Percentiles rank a stretch among this genome's conserved stretches.
Evolutionary conservation across 2,888 invertebrate species (phyloP).

Genomic region (Troglohyphantes excavatus): DNA sequence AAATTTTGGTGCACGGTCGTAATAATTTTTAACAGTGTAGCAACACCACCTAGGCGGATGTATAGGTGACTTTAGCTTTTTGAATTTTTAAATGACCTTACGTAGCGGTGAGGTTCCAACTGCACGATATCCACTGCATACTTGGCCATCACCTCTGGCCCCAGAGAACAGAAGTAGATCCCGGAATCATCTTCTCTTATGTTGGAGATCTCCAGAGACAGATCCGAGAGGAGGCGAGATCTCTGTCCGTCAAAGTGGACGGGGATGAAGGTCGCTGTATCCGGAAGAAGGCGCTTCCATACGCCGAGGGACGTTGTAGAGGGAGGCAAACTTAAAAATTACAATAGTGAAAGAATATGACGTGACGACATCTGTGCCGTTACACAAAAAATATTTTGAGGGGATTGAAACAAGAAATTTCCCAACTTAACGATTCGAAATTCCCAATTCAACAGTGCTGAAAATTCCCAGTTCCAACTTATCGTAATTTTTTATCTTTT

Average conservation of each 20-base stretch:
- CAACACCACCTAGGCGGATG: too few species aligned
- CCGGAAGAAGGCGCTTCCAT: constrained; percentile 49
- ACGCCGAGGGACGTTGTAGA: constrained; percentile 4
- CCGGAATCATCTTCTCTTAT: constrained; percentile 53
- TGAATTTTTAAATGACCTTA: not conserved
- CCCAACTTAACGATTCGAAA: too few species aligned
- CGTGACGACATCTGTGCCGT: too few species aligned
- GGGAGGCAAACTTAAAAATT: not conserved
- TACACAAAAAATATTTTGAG: too few species aligned
- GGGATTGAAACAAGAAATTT: too few species aligned
- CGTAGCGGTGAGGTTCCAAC: constrained; percentile 69
- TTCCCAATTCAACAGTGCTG: too few species aligned
- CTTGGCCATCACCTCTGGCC: constrained; percentile 37
- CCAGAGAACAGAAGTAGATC: constrained; percentile 48
- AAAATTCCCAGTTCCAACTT: too few species aligned
- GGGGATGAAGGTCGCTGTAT: constrained; percentile 35
- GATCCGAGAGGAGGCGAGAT: constrained; percentile 23
- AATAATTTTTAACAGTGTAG: too few species aligned
- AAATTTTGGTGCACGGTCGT: too few species aligned
- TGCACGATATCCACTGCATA: constrained; percentile 57
- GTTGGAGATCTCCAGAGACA: constrained; percentile 54
- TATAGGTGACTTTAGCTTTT: too few species aligned
- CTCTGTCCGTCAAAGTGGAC: constrained; percentile 51
- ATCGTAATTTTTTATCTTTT: too few species aligned
- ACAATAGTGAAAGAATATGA: too few species aligned